phyloP scores from a whole-genome alignment of 2,888 invertebrate species.

The Empis stercorea region DNA sequence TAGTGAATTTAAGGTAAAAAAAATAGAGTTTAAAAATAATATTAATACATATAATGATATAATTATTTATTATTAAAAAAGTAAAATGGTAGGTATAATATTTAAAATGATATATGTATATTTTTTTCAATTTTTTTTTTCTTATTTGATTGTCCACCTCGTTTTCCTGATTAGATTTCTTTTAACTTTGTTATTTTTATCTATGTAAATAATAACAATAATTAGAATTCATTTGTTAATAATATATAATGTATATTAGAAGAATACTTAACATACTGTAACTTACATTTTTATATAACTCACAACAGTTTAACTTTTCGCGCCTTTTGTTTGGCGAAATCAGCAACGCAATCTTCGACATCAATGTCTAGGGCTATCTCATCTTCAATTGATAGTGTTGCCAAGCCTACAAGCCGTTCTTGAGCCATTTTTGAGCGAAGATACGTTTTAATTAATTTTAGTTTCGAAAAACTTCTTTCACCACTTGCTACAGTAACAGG shows the following conservation, averaged over 20 bases:
- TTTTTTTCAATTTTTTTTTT: too few species aligned
- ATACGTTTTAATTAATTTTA: conserved; percentile 17
- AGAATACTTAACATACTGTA: neutral
- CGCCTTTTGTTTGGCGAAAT: neutral
- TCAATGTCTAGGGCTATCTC: conserved; percentile 17
- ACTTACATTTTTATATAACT: neutral
- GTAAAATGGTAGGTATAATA: neutral
- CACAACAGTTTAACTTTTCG: neutral
- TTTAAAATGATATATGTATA: neutral
- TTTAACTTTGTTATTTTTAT: too few species aligned
- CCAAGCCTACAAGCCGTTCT: conserved; percentile 16
- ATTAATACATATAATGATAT: neutral
- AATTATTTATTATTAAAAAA: neutral
- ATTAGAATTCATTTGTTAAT: neutral
- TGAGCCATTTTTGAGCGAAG: conserved; percentile 16
- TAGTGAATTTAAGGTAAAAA: neutral
- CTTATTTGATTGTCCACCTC: neutral
- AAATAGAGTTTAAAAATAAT: neutral
- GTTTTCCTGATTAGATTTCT: neutral
- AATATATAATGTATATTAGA: neutral
- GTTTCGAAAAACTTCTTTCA: too few species aligned
- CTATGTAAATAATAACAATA: neutral
- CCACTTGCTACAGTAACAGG: conserved; percentile 6
- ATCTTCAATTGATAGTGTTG: conserved; percentile 21
- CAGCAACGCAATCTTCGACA: conserved; percentile 3